Evolutionary conservation across 2,888 invertebrate genomes (phyloP).

Genomic region (Polydrusus cervinus): DNA sequence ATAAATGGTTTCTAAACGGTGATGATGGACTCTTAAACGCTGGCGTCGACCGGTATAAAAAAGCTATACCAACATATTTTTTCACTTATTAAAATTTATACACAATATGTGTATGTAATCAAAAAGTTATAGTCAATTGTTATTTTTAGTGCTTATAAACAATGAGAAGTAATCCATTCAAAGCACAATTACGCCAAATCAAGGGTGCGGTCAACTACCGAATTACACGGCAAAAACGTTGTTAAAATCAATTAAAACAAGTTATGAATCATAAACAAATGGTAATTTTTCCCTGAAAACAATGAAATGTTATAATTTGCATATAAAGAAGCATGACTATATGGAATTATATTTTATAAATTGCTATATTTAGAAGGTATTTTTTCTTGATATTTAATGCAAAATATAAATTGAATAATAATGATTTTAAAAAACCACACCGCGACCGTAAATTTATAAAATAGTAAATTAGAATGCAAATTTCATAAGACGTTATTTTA

Average conservation of each 20-base stretch:
- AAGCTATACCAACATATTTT: too few species aligned
- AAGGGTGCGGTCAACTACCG: slow-evolving; percentile 11
- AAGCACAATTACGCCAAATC: not conserved
- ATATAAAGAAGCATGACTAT: slow-evolving; percentile 26
- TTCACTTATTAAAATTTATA: too few species aligned
- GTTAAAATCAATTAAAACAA: slow-evolving; percentile 17
- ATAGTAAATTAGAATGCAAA: too few species aligned
- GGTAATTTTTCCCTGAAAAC: slow-evolving; percentile 24
- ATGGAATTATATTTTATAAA: slow-evolving; percentile 19
- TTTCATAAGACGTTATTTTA: too few species aligned
- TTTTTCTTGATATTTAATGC: slow-evolving; percentile 3
- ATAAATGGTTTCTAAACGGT: too few species aligned
- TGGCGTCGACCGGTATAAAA: too few species aligned
- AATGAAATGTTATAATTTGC: slow-evolving; percentile 32
- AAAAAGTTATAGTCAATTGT: too few species aligned
- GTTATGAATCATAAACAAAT: slow-evolving; percentile 23
- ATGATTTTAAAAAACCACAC: not conserved
- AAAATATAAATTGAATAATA: not conserved
- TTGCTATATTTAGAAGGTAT: slow-evolving; percentile 9
- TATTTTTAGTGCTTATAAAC: too few species aligned
- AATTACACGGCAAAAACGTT: slow-evolving; percentile 12
- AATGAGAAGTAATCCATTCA: slow-evolving; percentile 11
- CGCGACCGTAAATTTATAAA: not conserved
- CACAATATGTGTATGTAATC: too few species aligned
- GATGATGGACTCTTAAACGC: too few species aligned